These are phyloP conservation scores for Portevinia maculata DNA, from an alignment of 2,888 invertebrate species.

Conservation along the genomic window DNA sequence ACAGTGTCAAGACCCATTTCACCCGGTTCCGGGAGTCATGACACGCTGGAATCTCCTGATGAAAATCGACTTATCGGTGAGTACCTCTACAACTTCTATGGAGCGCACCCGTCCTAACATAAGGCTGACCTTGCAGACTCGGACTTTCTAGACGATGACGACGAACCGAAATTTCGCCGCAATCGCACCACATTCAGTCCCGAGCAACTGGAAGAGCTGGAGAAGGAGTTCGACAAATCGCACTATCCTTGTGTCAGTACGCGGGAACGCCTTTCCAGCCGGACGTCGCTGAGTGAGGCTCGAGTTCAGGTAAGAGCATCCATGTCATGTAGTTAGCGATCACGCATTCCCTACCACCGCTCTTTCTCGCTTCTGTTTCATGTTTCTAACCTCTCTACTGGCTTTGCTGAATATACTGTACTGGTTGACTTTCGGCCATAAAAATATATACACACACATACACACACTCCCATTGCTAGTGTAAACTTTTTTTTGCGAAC, in stretches of 20 bases:
- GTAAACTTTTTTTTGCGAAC: conserved; percentile 77
- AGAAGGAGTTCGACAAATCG: conserved; percentile 97
- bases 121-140: conserved; percentile 89
- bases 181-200: conserved; percentile 97
- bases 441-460: conserved; percentile 14
- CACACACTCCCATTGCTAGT: conserved; percentile 59
- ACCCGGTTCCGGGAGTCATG: conserved; percentile 84
- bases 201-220: conserved; percentile 95
- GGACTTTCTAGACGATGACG: conserved; percentile 89
- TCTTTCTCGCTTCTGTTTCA: conserved; percentile 30
- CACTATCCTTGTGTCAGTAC: conserved; percentile 98
- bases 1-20: conserved; percentile 78
- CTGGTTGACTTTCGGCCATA: background rate
- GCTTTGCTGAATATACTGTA: conserved; percentile 31
- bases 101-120: conserved; percentile 75
- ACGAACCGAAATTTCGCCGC: conserved; percentile 95
- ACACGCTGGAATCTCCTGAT: conserved; percentile 82
- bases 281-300: conserved; percentile 96
- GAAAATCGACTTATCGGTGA: conserved; percentile 80
- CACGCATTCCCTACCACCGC: conserved; percentile 47
- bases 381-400: conserved; percentile 53
- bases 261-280: conserved; percentile 93
- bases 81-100: background rate
- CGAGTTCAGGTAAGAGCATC: conserved; percentile 92
- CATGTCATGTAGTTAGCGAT: conserved; percentile 43